A percentile compares a stretch with the other conserved stretches of the same genome.
Evolutionary conservation across 2,888 invertebrate genomes (phyloP).

Genomic region (Blomia tropicalis): DNA sequence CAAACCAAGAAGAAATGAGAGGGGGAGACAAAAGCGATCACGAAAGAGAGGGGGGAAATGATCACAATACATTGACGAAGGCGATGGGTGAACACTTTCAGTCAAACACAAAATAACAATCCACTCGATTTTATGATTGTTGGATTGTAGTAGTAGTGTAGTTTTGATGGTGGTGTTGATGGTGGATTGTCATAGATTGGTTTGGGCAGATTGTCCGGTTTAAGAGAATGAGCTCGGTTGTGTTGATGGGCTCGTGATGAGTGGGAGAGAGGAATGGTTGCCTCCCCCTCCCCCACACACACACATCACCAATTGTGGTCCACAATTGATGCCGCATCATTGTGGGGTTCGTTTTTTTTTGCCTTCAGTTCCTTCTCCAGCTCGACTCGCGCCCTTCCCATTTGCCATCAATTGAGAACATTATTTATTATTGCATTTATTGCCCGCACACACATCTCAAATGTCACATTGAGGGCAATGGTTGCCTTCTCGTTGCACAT

Average conservation of each 20-base stretch:
- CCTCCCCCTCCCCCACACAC: too few species aligned
- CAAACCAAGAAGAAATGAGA: neutral
- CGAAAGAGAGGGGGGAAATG: neutral
- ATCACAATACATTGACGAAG: neutral
- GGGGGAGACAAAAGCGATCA: conserved; percentile 2
- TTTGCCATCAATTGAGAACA: neutral
- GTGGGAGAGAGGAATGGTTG: too few species aligned
- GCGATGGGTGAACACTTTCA: neutral
- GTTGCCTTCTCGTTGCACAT: neutral
- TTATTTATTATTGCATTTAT: conserved; percentile 14
- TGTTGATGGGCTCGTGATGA: too few species aligned
- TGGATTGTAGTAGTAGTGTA: neutral
- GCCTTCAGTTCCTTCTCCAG: neutral
- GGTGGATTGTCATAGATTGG: too few species aligned
- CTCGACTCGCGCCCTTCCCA: conserved; percentile 1
- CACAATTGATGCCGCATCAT: conserved; percentile 12
- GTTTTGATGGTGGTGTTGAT: neutral
- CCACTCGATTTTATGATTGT: conserved; percentile 1
- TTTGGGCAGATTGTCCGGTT: too few species aligned
- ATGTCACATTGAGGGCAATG: conserved; percentile 7
- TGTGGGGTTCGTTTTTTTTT: neutral
- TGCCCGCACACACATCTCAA: too few species aligned
- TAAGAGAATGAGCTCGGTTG: too few species aligned
- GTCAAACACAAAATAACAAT: neutral
- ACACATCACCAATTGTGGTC: too few species aligned